Evolutionary conservation across 2,888 invertebrate genomes (phyloP), one percentile per base, ranked within the genome.

Genomic region (Harmothoe impar): DNA sequence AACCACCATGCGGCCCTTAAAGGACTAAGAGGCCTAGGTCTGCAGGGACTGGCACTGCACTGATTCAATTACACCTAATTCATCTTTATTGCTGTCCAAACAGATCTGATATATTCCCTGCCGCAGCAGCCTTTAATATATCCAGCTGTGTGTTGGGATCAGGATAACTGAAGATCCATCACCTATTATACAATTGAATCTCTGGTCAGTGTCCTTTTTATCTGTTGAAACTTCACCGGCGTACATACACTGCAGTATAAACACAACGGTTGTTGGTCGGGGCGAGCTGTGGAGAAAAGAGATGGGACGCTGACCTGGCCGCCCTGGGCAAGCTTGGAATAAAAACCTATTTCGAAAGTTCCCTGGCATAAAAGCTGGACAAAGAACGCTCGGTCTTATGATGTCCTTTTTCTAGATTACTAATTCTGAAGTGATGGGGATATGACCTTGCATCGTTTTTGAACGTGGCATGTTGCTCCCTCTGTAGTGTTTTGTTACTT

Each of bases 31-130:
- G 29, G 29, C 25, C 72, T 25, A 72, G 29, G 72, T 25, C 72
- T 25, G 25, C 29, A 15, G 72, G 72, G 72, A 72, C 29, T 29
- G 15, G 3, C 31, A 15, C 72, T 25, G 20, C 72, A 7, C 72
- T 29, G 29, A 72, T 72, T n/a, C 25, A 72, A 72, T 72, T 72
- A 72, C 29, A 29, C 29, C 31, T 72, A 72, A 72, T 72, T 72
- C 29, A 72, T 72, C 31, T 72, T 72, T 72, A 72, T 29, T 3
- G 31, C 72, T 15, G 25, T 15, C 29, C 72, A 72, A 72, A 72
- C 25, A 72, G 72, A 72, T 29, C 31, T 29, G 72, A 72, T 72
- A 29, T 29, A 29, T 72, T 29, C 72, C 72, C 29, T 15, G n/a
- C 62, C 62, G 3, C 29, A 72, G 3, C 15, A 25, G 12, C 29